Percentiles rank a stretch among this genome's conserved stretches.
Evolutionary conservation across 2,888 invertebrate genomes (phyloP).

Genomic region (Drosophila siamana): DNA sequence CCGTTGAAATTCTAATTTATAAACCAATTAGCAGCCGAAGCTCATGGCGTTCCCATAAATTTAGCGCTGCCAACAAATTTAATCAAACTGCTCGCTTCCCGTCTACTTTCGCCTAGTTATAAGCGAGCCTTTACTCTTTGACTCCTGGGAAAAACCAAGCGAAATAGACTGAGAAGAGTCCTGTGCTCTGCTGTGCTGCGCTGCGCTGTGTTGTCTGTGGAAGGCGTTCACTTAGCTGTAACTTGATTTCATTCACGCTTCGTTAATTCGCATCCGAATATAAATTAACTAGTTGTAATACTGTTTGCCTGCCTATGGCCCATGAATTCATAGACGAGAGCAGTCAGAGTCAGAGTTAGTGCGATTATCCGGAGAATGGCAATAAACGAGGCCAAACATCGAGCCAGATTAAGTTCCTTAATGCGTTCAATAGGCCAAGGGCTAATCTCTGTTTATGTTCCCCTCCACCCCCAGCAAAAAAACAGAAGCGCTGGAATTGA

Average conservation of each 20-base stretch:
- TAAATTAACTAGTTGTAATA: constrained; percentile 49
- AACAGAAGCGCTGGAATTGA: neutral
- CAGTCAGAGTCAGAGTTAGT: constrained; percentile 12
- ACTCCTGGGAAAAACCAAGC: constrained; percentile 4
- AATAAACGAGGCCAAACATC: constrained; percentile 26
- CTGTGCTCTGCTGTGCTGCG: neutral
- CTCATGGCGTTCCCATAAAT: constrained; percentile 66
- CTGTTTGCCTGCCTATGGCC: constrained; percentile 35
- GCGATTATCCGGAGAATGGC: constrained; percentile 37
- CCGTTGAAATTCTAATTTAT: constrained; percentile 74
- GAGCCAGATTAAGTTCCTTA: constrained; percentile 20
- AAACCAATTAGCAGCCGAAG: constrained; percentile 74
- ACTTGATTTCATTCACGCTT: constrained; percentile 58
- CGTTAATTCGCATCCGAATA: constrained; percentile 56
- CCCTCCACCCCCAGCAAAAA: neutral
- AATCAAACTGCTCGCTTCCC: constrained; percentile 60
- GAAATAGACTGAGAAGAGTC: neutral
- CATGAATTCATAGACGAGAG: constrained; percentile 15
- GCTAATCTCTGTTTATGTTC: constrained; percentile 7
- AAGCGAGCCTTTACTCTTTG: constrained; percentile 23
- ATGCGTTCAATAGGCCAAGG: neutral
- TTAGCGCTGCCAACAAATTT: constrained; percentile 62
- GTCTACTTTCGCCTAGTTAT: constrained; percentile 1
- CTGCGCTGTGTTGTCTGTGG: constrained; percentile 6
- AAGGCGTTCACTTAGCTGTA: constrained; percentile 28